A percentile compares a stretch with the other conserved stretches of the same genome.
Evolutionary conservation across 1,140 invertebrate species (phyloP).

Genomic region (Rhopalosiphum maidis): DNA sequence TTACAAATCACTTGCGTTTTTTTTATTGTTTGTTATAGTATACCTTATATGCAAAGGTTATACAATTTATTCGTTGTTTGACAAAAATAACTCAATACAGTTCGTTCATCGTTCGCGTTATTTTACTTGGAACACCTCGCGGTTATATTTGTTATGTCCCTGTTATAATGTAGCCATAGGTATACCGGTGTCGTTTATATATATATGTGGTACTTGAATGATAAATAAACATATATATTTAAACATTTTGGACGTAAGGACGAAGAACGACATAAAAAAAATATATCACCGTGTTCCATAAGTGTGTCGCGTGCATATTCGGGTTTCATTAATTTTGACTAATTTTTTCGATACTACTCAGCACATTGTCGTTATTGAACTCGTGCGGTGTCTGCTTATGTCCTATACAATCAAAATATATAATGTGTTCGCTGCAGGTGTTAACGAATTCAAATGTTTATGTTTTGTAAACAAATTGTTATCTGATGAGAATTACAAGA

Average conservation of each 20-base stretch:
- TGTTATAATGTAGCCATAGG: neutral
- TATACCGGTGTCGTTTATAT: neutral
- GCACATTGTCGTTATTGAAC: neutral
- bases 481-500: conserved; percentile 10
- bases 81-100: neutral
- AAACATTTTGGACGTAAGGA: neutral
- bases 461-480: conserved; percentile 6
- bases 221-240: neutral
- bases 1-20: no score
- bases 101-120: neutral
- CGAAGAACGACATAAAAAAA: neutral
- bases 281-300: neutral
- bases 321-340: neutral
- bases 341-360: neutral
- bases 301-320: neutral
- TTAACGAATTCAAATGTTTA: neutral
- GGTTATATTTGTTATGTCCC: neutral
- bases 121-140: neutral
- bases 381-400: neutral
- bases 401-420: neutral
- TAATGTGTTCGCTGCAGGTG: neutral
- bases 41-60: neutral
- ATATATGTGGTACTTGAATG: neutral
- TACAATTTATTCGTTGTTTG: neutral
- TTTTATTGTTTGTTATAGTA: neutral